A percentile compares a stretch with the other conserved stretches of the same genome.
Evolutionary conservation across 2,113 vertebrate species (phyloP).

Genomic region (Sula dactylatra): DNA sequence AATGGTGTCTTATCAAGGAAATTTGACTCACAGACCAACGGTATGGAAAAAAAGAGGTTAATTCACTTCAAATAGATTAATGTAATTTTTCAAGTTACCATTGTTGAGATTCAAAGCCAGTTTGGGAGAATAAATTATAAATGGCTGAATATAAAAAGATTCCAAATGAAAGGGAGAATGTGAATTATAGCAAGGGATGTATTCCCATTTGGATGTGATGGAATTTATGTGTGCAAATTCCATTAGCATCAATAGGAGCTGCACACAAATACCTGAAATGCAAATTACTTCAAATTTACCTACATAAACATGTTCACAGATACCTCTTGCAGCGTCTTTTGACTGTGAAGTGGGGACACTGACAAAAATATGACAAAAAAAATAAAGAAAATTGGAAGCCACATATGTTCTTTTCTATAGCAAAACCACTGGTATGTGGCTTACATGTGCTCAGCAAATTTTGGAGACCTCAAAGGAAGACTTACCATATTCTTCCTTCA

Average conservation of each 20-base stretch:
- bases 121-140: slow-evolving; percentile 6
- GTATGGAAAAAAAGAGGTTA: not conserved
- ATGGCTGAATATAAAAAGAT: not conserved
- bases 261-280: not conserved
- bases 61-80: not conserved
- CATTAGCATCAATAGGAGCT: not conserved
- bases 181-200: not conserved
- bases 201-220: not conserved
- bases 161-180: not conserved
- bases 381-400: not conserved
- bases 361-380: not conserved
- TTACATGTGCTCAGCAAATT: not conserved
- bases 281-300: not conserved
- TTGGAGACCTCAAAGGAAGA: not conserved
- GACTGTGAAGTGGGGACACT: not conserved
- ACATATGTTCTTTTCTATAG: not conserved
- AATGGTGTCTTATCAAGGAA: not conserved
- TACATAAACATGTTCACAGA: not conserved
- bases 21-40: not conserved
- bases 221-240: not conserved
- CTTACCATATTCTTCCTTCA: not conserved
- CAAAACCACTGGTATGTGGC: not conserved
- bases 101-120: not conserved
- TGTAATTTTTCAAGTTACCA: not conserved
- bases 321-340: not conserved